Conservation (phyloP, 2,113 vertebrate genomes). For the Telmatochromis brichardi region DNA sequence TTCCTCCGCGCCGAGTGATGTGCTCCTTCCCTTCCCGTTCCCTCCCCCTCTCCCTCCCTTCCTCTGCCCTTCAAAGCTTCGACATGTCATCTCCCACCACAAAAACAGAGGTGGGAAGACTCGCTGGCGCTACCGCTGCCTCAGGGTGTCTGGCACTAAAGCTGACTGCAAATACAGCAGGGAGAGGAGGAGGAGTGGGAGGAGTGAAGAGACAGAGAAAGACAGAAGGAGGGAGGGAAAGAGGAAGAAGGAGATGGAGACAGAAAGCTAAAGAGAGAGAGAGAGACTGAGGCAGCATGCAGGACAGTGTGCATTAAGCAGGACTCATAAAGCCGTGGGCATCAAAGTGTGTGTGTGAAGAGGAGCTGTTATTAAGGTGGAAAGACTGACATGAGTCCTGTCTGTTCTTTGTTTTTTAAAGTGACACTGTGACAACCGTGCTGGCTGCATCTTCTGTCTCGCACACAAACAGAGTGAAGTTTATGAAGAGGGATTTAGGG, state of each 20-base stretch:
- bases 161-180: conserved; percentile 78
- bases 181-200: conserved; percentile 51
- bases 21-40: conserved; percentile 64
- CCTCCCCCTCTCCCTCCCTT: conserved; percentile 61
- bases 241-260: conserved; percentile 47
- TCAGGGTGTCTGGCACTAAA: conserved; percentile 81
- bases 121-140: conserved; percentile 81
- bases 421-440: conserved; percentile 25
- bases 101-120: conserved; percentile 86
- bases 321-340: conserved; percentile 57
- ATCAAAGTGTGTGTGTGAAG: conserved; percentile 57
- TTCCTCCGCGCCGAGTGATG: conserved; percentile 70
- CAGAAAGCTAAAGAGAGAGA: conserved; percentile 27
- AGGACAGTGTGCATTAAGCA: conserved; percentile 57
- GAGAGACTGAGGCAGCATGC: conserved; percentile 8
- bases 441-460: conserved; percentile 5
- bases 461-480: neutral
- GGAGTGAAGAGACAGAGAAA: conserved; percentile 14
- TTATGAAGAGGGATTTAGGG: neutral
- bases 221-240: conserved; percentile 18
- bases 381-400: conserved; percentile 32
- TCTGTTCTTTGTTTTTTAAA: conserved; percentile 18
- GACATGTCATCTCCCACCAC: conserved; percentile 82
- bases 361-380: conserved; percentile 64
- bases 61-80: conserved; percentile 78